Evolutionary conservation across 2,888 invertebrate species (phyloP), one percentile per base, ranked within the genome.

Genomic region (Cantharis lateralis): DNA sequence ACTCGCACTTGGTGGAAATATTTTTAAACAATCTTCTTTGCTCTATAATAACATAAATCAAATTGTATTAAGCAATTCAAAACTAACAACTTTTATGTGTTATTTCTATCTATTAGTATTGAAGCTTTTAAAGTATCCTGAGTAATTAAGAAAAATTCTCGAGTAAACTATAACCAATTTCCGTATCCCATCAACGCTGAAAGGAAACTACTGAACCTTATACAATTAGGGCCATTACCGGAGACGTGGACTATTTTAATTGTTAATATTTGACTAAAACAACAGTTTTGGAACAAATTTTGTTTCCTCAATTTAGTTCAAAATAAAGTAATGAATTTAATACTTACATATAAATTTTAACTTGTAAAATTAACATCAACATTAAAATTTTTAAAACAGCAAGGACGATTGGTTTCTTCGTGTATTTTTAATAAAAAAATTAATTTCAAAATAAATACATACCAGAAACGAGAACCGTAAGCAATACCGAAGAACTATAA

Each of bases 11-110:
- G 26, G 24, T 71, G 24, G 66, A 68, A 68, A 66, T 75, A 76
- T 76, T 76, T 76, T 76, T 76, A 66, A 69, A 63, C 15, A 15
- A 69, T 70, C 70, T 72, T 69, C 62, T 48, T 69, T 61, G 26
- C 62, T 32, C 18, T 24, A 16, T 24, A 66, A 66, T 26, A n/a
- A 69, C 10, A 28, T 69, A 69, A 62, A 69, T 73, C 70, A 74
- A 69, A 74, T 62, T 66, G 64, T 66, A 18, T 66, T 66, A 20
- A 66, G 24, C n/a, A 66, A 24, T 66, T 66, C 24, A n/a, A n/a
- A 48, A n/a, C 48, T 48, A 2, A n/a, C 48, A 7, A 48, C 7
- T 48, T 13, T 48, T 48, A 3, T 13, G 48, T n/a, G 7, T n/a
- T 48, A 48, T 48, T 48, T 48, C 9, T n/a, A n/a, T 48, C 48